Percentiles rank a stretch among this genome's conserved stretches.
phyloP scores from a whole-genome alignment of 1,140 invertebrate species.

The Bombus difficillimus region DNA sequence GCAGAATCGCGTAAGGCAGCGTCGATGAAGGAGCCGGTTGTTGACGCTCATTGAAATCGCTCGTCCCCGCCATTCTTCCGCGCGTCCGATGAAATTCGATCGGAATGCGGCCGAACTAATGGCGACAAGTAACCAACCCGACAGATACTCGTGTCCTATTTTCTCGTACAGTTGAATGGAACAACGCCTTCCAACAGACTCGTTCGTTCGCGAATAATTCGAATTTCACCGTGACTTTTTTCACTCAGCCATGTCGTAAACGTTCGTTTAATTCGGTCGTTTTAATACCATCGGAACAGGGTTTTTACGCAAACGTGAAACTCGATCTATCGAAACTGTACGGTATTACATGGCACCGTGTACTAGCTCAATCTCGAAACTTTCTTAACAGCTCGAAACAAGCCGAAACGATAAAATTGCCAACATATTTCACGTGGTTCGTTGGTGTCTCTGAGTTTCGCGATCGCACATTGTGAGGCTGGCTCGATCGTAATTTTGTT shows the following conservation, averaged over 20 bases:
- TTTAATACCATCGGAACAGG: not conserved
- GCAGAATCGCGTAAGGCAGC: slow-evolving; percentile 29
- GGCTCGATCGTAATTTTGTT: slow-evolving; percentile 22
- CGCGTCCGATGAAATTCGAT: slow-evolving; percentile 50
- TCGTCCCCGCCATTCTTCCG: slow-evolving; percentile 33
- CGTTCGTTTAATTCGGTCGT: slow-evolving; percentile 9
- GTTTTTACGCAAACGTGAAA: slow-evolving; percentile 15
- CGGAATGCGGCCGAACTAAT: slow-evolving; percentile 62
- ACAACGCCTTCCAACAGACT: not conserved
- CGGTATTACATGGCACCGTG: not conserved
- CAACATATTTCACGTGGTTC: slow-evolving; percentile 6
- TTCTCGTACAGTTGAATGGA: not conserved
- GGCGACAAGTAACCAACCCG: slow-evolving; percentile 34
- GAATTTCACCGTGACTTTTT: not conserved
- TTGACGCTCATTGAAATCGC: slow-evolving; percentile 55
- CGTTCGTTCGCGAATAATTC: not conserved
- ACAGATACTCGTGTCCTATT: slow-evolving; percentile 27
- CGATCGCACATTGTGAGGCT: not conserved
- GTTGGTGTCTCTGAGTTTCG: not conserved
- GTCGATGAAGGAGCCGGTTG: slow-evolving; percentile 38
- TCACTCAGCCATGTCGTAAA: not conserved
- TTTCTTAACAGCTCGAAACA: not conserved
- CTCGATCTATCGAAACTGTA: not conserved
- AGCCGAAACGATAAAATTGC: not conserved
- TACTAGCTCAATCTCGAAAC: not conserved